These are phyloP conservation scores for Ormyrus labotus DNA, from an alignment of 2,888 invertebrate genomes.

Conservation along the genomic window DNA sequence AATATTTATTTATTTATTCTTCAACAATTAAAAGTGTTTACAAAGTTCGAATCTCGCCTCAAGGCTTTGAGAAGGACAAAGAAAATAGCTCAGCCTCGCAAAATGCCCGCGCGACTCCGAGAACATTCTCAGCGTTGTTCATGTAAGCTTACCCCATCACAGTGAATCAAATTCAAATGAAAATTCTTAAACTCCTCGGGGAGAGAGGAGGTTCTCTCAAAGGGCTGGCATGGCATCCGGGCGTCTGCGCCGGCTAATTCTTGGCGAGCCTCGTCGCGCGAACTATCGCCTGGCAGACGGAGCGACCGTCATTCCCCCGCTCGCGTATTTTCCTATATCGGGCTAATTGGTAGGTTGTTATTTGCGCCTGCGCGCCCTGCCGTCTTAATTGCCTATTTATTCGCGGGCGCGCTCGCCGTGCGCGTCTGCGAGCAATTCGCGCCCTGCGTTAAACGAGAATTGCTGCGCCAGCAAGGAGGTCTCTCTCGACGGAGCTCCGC, in stretches of 20 bases:
- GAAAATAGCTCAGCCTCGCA: no score
- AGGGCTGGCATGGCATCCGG: no score
- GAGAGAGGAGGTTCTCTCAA: no score
- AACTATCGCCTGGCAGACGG: background rate
- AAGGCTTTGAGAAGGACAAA: no score
- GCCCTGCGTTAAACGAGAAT: constrained; percentile 59
- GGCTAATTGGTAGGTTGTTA: constrained; percentile 61
- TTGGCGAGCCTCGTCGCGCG: constrained; percentile 19
- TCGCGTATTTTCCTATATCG: constrained; percentile 60
- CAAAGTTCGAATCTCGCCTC: no score
- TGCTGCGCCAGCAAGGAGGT: constrained; percentile 55
- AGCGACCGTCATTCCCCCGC: background rate
- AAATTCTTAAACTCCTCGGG: background rate
- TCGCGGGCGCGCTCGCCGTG: constrained; percentile 33
- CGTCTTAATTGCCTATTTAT: constrained; percentile 55
- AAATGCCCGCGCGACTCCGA: no score
- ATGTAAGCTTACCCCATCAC: no score
- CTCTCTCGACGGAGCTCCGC: background rate
- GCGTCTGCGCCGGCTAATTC: constrained; percentile 40
- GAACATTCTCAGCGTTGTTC: no score
- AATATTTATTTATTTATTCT: no score
- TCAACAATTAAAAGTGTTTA: no score
- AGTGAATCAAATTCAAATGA: constrained; percentile 9
- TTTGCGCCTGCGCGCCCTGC: constrained; percentile 56
- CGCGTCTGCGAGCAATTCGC: constrained; percentile 33